Conservation (phyloP, 1,140 invertebrate species). For the Medauroidea extradentata region DNA sequence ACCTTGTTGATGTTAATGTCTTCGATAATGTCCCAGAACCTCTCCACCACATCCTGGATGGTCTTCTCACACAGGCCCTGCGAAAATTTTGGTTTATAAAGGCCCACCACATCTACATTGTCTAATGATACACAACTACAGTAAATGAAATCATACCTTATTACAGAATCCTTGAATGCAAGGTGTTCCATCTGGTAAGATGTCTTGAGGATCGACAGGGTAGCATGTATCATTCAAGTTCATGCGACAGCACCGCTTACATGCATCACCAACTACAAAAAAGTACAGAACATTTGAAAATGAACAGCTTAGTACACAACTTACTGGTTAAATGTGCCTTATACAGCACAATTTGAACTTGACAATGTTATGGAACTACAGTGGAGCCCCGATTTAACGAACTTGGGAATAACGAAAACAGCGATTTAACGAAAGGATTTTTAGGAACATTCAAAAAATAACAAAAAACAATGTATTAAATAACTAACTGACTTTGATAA, state of each 20-base stretch:
- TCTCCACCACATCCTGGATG: conserved; percentile 89
- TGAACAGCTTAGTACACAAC: not conserved
- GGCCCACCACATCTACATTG: not conserved
- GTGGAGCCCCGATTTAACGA: too few species aligned
- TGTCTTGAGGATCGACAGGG: conserved; percentile 79
- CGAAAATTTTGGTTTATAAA: conserved; percentile 20
- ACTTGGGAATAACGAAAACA: too few species aligned
- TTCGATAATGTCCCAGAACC: conserved; percentile 96
- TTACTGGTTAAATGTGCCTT: too few species aligned
- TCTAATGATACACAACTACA: not conserved
- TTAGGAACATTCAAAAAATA: too few species aligned
- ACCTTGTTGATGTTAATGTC: conserved; percentile 94
- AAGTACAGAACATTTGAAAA: conserved; percentile 18
- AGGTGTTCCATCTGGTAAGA: conserved; percentile 87
- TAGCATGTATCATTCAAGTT: conserved; percentile 88
- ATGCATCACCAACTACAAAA: conserved; percentile 71
- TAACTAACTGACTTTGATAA: too few species aligned
- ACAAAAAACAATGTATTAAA: too few species aligned
- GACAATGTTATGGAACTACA: too few species aligned
- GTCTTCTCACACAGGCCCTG: conserved; percentile 92
- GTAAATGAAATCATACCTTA: conserved; percentile 54
- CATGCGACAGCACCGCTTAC: conserved; percentile 84
- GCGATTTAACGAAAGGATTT: too few species aligned
- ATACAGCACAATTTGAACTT: too few species aligned
- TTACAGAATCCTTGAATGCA: conserved; percentile 96